Base-by-base conservation (phyloP, 2,888 invertebrate species). In the Syritta pipiens region DNA sequence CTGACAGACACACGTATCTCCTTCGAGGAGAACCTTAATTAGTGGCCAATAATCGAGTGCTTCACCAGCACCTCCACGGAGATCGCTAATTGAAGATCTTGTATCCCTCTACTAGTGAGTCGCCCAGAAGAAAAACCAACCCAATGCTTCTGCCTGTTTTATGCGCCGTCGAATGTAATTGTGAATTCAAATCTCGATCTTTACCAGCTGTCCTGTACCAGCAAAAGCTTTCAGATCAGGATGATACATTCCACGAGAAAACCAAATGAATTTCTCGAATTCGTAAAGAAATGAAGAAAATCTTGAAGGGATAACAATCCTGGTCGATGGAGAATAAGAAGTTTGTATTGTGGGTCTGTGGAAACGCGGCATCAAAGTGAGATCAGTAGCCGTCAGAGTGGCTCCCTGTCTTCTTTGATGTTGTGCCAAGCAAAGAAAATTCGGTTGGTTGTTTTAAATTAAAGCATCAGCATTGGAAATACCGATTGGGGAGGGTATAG, bases 21-120 rank as follows among this genome's bases (percentile, higher is more conserved):
- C 28, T 40, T 30, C 12, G 20, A 1, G 3, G 53, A 75, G n/a
- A 9, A 14, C 77, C 46, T 72, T 72, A 72, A 77, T 77, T 77
- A 77, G 77, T 72, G 53, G 53, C 72, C 59, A 67, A 77, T 77
- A 77, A 77, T 77, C 46, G 65, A 48, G 44, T 65, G 76, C 55
- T 77, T 37, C 59, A 14, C 59, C 37, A 77, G 65, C 77, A 77
- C 65, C 71, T 72, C 60, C 59, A 32, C 40, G 4, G n/a, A n/a
- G 59, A 77, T 65, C 59, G 17, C 59, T 77, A 65, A 77, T 77
- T 55, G 65, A 60, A 60, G 48, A 60, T 72, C 59, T 72, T 59
- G 1, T 51, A 30, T 7, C 28, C n/a, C n/a, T n/a, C n/a, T n/a
- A n/a, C n/a, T n/a, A n/a, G n/a, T n/a, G n/a, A n/a, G n/a, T n/a